Evolutionary conservation across 1,140 invertebrate genomes (phyloP), one percentile per base, ranked within the genome.

Genomic region (Oncopeltus fasciatus): DNA sequence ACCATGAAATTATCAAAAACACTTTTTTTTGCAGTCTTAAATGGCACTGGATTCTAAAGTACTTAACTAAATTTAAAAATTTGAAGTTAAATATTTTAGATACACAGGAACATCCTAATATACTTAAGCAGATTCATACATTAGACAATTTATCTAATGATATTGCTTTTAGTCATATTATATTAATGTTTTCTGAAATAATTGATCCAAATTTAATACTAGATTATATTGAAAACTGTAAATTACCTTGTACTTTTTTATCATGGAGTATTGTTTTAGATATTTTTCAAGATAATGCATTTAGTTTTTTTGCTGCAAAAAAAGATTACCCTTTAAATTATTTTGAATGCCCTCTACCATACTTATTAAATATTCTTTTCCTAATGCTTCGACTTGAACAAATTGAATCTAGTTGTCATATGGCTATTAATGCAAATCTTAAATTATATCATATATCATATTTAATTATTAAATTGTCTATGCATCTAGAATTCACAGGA

Each of bases 311-410:
- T 31, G 51, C 66, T 38, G 56, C 59, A 21, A 61, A 67, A 21
- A 56, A 58, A 33, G 59, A 59, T n/a, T 61, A 27, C 21, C 43
- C 59, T 38, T 21, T 67, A 28, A 56, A 31, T 21, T 67, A 64
- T 64, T 29, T 44, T 12, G 65, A 69, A 49, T 67, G 65, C 61
- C 68, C 69, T 18, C 33, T 68, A 16, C 64, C 67, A n/a, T 58
- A 66, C 11, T 51, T 69, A 11, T 65, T 71, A 31, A 71, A 70
- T 65, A 67, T 66, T 14, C 66, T 71, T 28, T 70, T 68, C 61
- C 58, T 70, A 16, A 67, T 70, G 65, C 64, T 71, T 0, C 61
- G 64, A 53, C 58, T 71, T 27, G 68, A 68, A 11, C 69, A 70
- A 61, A 65, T 71, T 14, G 69, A 69, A 58, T 66, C 69, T 11